phyloP scores from a whole-genome alignment of 1,140 invertebrate species.

The Agraylea sexmaculata region DNA sequence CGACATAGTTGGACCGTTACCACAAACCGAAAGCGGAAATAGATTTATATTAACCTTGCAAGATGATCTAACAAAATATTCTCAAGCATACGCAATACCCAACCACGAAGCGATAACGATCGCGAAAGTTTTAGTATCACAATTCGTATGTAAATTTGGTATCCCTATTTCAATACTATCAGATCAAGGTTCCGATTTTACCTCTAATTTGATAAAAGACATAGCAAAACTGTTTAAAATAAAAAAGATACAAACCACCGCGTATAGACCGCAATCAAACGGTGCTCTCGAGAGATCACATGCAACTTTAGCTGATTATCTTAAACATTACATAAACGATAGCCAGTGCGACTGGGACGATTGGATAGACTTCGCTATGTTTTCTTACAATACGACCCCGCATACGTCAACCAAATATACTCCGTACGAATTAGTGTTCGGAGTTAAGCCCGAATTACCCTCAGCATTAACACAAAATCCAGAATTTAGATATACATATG shows the following conservation, averaged over 20 bases:
- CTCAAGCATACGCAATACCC: slow-evolving; percentile 23
- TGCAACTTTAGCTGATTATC: slow-evolving; percentile 26
- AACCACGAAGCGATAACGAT: slow-evolving; percentile 25
- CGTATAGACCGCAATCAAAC: slow-evolving; percentile 23
- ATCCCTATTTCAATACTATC: slow-evolving; percentile 25
- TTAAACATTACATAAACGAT: slow-evolving; percentile 26
- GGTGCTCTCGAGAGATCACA: slow-evolving; percentile 26
- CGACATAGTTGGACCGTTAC: slow-evolving; percentile 26
- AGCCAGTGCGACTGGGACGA: slow-evolving; percentile 18
- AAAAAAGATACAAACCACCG: slow-evolving; percentile 22
- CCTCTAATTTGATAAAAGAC: slow-evolving; percentile 10
- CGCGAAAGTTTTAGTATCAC: slow-evolving; percentile 10
- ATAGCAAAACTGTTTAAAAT: slow-evolving; percentile 18
- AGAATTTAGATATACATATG: slow-evolving; percentile 23
- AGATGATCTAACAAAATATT: slow-evolving; percentile 30
- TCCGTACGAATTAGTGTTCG: slow-evolving; percentile 33
- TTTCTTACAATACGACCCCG: slow-evolving; percentile 3
- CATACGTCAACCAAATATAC: slow-evolving; percentile 24
- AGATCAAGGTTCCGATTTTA: slow-evolving; percentile 25
- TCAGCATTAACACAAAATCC: slow-evolving; percentile 16
- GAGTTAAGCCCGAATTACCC: slow-evolving; percentile 23
- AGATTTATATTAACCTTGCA: slow-evolving; percentile 27
- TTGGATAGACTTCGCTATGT: slow-evolving; percentile 6
- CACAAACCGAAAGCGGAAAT: slow-evolving; percentile 20
- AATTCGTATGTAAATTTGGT: slow-evolving; percentile 23